Base-by-base conservation (phyloP, 2,888 invertebrate genomes). In the Parnassius glacialis region DNA sequence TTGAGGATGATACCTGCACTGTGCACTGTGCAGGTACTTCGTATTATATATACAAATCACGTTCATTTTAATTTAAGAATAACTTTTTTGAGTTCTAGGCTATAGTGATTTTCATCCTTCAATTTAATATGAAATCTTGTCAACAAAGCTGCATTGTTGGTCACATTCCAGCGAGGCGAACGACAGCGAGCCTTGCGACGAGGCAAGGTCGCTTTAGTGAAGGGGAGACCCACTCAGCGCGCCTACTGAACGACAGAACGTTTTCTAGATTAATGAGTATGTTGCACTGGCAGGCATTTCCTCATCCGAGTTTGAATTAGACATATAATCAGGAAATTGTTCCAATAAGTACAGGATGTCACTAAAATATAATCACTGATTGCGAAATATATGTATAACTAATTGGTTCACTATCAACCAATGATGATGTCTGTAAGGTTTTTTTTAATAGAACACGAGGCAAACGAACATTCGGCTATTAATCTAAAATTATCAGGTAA, bases 151-250 rank as follows among this genome's bases (percentile, higher is more conserved):
- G 75, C 80, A 78, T 81, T 85, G 83, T 74, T 81, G 82, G 79
- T 77, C 81, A 80, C 90, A 90, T 90, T 90, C 90, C 85, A 73
- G 55, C 75, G 81, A 83, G 80, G 79, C 80, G 78, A 84, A 79
- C 85, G 83, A 84, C 83, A 83, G 78, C 68, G 64, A 79, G 85
- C 83, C 86, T 85, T 84, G 84, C 74, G 79, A 74, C 72, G 72
- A 74, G 74, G 76, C 90, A 90, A 90, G 90, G 90, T 82, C 87
- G 79, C 67, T 77, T 69, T 80, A 72, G 90, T 88, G 89, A 89
- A 90, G 90, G 90, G 89, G 70, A 64, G 67, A 61, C 43, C 47
- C 62, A 64, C 61, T 54, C 55, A 62, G 64, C 61, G 61, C 63
- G 61, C 59, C 64, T 66, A 64, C 65, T 64, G 50, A 51, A 58